Evolutionary conservation across 2,797 vertebrate genomes (phyloP).

Genomic region (Pangasius mekongensis): DNA sequence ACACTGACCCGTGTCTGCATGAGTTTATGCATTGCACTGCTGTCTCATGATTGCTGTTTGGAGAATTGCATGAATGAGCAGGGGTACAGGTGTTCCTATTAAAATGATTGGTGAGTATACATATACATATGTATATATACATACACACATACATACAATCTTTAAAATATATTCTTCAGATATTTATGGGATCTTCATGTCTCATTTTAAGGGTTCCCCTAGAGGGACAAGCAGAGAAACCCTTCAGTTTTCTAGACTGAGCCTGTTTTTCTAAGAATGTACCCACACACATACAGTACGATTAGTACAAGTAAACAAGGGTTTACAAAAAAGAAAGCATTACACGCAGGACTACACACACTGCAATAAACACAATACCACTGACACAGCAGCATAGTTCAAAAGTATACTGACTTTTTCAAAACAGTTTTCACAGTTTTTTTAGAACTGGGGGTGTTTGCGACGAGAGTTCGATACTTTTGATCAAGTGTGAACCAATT

Average conservation of each 20-base stretch:
- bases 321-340: too few species aligned
- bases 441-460: not conserved
- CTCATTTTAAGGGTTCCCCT: too few species aligned
- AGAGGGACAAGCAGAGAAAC: not conserved
- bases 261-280: not conserved
- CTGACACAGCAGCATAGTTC: not conserved
- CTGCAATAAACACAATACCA: not conserved
- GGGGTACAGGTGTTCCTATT: not conserved
- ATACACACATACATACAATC: too few species aligned
- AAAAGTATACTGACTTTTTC: not conserved
- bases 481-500: not conserved
- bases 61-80: not conserved
- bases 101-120: too few species aligned
- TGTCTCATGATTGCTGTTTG: not conserved
- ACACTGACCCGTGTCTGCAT: not conserved
- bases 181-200: too few species aligned
- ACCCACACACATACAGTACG: not conserved
- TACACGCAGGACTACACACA: not conserved
- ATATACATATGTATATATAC: too few species aligned
- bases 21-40: not conserved
- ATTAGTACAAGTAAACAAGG: too few species aligned
- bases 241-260: not conserved
- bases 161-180: too few species aligned
- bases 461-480: not conserved
- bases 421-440: not conserved